These are phyloP conservation scores for Mesorhabditis spiculigera DNA, from an alignment of 2,888 invertebrate genomes.

Conservation along the genomic window DNA sequence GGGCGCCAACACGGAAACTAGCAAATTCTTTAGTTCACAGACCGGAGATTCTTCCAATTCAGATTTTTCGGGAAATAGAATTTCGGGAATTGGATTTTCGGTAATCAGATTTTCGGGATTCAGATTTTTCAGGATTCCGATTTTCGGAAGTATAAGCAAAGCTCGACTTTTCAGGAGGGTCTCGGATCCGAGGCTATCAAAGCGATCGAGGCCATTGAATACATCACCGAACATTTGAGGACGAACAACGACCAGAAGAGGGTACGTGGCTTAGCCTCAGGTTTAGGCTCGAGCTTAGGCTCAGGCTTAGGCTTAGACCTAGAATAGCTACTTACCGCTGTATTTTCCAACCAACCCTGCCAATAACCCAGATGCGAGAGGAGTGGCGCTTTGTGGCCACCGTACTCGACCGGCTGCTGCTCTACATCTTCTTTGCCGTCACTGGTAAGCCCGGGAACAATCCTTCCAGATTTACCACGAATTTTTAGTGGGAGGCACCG, in stretches of 20 bases:
- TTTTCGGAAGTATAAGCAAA: too few relatives aligned
- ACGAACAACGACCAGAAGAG: constrained; percentile 50
- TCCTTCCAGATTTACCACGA: not conserved
- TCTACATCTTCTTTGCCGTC: constrained; percentile 62
- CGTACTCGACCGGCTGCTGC: constrained; percentile 62
- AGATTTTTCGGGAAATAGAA: too few relatives aligned
- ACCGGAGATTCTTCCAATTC: too few relatives aligned
- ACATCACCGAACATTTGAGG: constrained; percentile 54
- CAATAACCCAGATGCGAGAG: constrained; percentile 58
- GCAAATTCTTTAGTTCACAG: too few relatives aligned
- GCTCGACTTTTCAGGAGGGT: constrained; percentile 15
- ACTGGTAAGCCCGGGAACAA: constrained; percentile 15
- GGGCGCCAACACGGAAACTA: too few relatives aligned
- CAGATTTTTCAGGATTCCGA: too few relatives aligned
- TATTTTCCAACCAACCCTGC: too few relatives aligned
- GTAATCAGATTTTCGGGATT: too few relatives aligned
- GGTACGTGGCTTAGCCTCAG: constrained; percentile 18
- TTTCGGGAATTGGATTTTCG: too few relatives aligned
- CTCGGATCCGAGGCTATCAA: constrained; percentile 48
- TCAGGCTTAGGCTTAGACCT: too few relatives aligned
- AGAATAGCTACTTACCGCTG: too few relatives aligned
- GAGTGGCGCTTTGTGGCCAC: constrained; percentile 65
- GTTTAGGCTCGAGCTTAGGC: too few relatives aligned
- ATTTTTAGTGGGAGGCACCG: constrained; percentile 31
- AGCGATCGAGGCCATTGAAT: constrained; percentile 55